Evolutionary conservation across 2,797 vertebrate genomes (phyloP), one percentile per base, ranked within the genome.

Genomic region (Erpetoichthys calabaricus): DNA sequence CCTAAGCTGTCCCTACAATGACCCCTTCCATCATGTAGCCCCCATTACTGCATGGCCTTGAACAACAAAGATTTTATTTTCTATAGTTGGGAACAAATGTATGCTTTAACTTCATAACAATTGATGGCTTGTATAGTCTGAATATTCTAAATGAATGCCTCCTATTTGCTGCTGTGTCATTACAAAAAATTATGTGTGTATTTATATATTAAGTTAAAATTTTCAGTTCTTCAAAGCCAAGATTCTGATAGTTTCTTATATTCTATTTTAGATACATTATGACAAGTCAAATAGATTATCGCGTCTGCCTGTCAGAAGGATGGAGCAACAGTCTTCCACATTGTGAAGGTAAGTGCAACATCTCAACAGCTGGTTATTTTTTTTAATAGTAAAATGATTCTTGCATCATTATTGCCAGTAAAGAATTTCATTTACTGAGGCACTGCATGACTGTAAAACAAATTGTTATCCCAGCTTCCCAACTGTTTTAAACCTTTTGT

Each of bases 311-410:
- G n/a, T 55, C 73, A 55, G 64, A 75, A 43, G 81, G 75, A 50
- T 92, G 91, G 91, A 82, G 72, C 70, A 86, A 86, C 62, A 71
- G 73, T 3, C 4, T 88, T 53, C 90, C 90, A 53, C 8, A 73
- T 4, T 94, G 91, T 75, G 83, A 89, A 71, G 73, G 90, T 92
- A 84, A 74, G 69, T 63, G 25, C 25, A 25, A 25, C 25, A 25
- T 25, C 25, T 25, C 25, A 25, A 25, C 25, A 25, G 25, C 25
- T 25, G 25, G 25, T 52, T 5, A 4, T 5, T 8, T 55, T 55
- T 45, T 55, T 60, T 5, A 4, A 51, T 47, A 7, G 5, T 47
- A 4, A 45, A 44, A 42, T 44, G 7, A 51, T 7, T 59, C 42
- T 44, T 57, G 44, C 4, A 45, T 7, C 8, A 3, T 43, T n/a